These are phyloP conservation scores for Arctopsyche grandis DNA, from an alignment of 1,140 invertebrate genomes.

Conservation along the genomic window DNA sequence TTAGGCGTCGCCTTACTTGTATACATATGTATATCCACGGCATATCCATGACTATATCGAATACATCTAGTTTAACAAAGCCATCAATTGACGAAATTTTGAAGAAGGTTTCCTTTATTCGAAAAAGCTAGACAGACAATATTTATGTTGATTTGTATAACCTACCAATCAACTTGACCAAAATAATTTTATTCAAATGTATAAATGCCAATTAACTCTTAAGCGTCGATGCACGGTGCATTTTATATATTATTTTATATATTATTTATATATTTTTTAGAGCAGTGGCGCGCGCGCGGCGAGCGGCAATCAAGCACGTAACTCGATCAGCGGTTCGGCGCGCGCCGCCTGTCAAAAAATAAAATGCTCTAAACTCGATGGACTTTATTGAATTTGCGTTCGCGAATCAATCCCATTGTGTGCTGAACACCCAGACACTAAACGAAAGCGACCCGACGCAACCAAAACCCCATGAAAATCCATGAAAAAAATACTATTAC, in stretches of 20 bases:
- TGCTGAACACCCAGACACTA: neutral
- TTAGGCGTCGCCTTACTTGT: too few relatives aligned
- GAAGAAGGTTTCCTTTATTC: too few relatives aligned
- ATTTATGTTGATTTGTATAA: too few relatives aligned
- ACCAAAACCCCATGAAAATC: neutral
- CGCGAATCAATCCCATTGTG: conserved; percentile 51
- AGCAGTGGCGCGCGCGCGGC: neutral
- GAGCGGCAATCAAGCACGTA: conserved; percentile 45
- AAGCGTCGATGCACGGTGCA: neutral
- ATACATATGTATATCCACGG: too few relatives aligned
- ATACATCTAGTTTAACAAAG: too few relatives aligned
- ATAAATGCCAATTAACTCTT: too few relatives aligned
- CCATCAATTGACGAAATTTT: too few relatives aligned
- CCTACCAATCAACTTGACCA: too few relatives aligned
- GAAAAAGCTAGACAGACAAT: too few relatives aligned
- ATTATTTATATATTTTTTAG: neutral
- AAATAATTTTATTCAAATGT: too few relatives aligned
- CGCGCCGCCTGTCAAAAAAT: conserved; percentile 51
- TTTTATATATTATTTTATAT: neutral
- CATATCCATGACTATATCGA: too few relatives aligned
- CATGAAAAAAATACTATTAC: neutral
- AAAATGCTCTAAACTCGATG: conserved; percentile 51
- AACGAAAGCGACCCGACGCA: neutral
- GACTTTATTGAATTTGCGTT: conserved; percentile 50
- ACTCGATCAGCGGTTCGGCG: conserved; percentile 44